Base-by-base conservation (phyloP, 2,113 vertebrate genomes). In the Leptobrachium leishanense region DNA sequence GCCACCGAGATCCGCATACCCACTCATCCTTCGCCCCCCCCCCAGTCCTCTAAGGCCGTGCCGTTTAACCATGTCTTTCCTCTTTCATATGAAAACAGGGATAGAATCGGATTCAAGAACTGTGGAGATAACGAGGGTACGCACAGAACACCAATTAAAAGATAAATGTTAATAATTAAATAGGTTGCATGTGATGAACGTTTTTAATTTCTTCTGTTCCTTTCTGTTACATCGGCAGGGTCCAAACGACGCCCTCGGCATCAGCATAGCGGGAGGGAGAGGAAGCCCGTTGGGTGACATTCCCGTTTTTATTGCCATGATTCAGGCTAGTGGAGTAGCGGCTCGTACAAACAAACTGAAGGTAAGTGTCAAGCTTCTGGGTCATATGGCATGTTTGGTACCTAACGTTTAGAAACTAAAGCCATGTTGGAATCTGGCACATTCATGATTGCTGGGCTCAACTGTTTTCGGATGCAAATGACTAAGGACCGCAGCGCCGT, bases 291-390 rank as follows among this genome's bases (percentile, higher is more conserved):
- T 99, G 73, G 98, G 97, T 10, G 95, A 99, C 84, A 92, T 94
- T 62, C 97, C 98, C 31, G 92, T 99, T 85, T 99, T 99, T 87
- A 94, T 99, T 1, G 97, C 98, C 11, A 99, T 99, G 98, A 99
- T 99, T 84, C 97, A 99, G 85, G 96, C 96, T 86, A 97, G 90
- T 0, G 98, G 98, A 5, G 93, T 96, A 50, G 96, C 96, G 0
- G 97, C 97, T 12, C 94, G 94, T 0, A 96, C 95, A 0, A 95
- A 96, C 31, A 92, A 85, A 44, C 95, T 99, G 62, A 96, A 96
- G 85, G 97, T 97, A 86, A 90, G 81, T 76, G 63, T 59, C 40
- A 41, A 3, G 0, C 13, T 20, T 40, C 12, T 40, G n/a, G 46
- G 8, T 50, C 8, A 50, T 12, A 8, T 64, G 0, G n/a, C 10